Percentiles rank a stretch among this genome's conserved stretches.
Evolutionary conservation across 2,888 invertebrate species (phyloP).

Genomic region (Trisateles emortualis): DNA sequence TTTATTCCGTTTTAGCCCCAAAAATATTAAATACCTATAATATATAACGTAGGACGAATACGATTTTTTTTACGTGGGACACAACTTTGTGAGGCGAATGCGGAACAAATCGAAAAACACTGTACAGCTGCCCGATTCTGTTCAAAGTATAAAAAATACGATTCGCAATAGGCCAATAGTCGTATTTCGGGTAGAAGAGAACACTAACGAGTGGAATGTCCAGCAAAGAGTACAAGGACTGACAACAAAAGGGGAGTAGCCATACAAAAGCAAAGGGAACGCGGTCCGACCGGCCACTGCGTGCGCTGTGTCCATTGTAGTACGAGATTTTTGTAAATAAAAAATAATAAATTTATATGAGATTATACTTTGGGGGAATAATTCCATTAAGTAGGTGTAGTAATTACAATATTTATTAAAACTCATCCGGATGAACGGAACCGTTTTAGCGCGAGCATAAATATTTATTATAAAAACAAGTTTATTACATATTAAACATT

Average conservation of each 20-base stretch:
- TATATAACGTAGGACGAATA: too few relatives aligned
- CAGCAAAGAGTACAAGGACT: constrained; percentile 40
- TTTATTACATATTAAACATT: too few relatives aligned
- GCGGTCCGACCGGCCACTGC: constrained; percentile 20
- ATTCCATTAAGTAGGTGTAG: too few relatives aligned
- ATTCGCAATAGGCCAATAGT: constrained; percentile 8
- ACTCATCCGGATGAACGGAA: too few relatives aligned
- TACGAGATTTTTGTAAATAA: constrained; percentile 2
- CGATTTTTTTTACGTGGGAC: too few relatives aligned
- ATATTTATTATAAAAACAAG: too few relatives aligned
- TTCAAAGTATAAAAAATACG: constrained; percentile 1
- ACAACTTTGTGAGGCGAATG: too few relatives aligned
- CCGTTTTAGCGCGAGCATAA: too few relatives aligned
- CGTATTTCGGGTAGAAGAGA: constrained; percentile 27
- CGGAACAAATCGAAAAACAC: not conserved
- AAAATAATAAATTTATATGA: too few relatives aligned
- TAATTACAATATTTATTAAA: not conserved
- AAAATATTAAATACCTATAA: too few relatives aligned
- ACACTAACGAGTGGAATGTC: constrained; percentile 47
- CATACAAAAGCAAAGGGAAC: constrained; percentile 49
- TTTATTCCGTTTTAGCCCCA: too few relatives aligned
- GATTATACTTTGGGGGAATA: too few relatives aligned
- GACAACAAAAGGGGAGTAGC: constrained; percentile 46
- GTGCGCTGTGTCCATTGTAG: constrained; percentile 19
- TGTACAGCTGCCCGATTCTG: not conserved